phyloP scores from a whole-genome alignment of 2,113 vertebrate species.

The Microtus ochrogaster region DNA sequence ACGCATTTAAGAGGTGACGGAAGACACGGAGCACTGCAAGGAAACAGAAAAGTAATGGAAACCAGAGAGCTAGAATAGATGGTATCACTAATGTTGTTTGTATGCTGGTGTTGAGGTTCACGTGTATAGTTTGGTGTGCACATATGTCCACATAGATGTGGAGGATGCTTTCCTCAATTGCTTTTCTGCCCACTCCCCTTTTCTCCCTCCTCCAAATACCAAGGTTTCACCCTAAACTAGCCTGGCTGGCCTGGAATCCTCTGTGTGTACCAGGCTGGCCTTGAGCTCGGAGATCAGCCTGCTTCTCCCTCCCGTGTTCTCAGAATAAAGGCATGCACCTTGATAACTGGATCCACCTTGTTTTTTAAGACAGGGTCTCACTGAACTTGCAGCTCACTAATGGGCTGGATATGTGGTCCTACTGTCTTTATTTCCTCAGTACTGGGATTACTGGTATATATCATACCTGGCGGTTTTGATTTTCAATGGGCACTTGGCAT shows the following conservation, averaged over 20 bases:
- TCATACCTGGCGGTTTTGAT: neutral
- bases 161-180: neutral
- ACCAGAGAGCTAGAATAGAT: neutral
- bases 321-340: neutral
- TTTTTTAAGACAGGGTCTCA: neutral
- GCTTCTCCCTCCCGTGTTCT: too few relatives aligned
- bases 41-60: neutral
- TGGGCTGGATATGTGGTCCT: neutral
- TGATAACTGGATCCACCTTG: neutral
- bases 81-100: neutral
- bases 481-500: neutral
- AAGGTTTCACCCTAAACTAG: neutral
- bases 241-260: neutral
- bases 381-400: neutral
- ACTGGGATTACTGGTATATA: neutral
- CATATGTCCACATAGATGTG: neutral
- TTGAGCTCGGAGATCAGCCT: neutral
- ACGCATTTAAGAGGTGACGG: neutral
- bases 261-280: neutral
- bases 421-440: neutral
- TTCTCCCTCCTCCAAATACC: too few relatives aligned
- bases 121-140: neutral
- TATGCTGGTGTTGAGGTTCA: neutral
- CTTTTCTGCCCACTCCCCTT: neutral
- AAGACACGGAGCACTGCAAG: neutral